phyloP scores from a whole-genome alignment of 2,113 vertebrate genomes.

The Oreochromis niloticus region DNA sequence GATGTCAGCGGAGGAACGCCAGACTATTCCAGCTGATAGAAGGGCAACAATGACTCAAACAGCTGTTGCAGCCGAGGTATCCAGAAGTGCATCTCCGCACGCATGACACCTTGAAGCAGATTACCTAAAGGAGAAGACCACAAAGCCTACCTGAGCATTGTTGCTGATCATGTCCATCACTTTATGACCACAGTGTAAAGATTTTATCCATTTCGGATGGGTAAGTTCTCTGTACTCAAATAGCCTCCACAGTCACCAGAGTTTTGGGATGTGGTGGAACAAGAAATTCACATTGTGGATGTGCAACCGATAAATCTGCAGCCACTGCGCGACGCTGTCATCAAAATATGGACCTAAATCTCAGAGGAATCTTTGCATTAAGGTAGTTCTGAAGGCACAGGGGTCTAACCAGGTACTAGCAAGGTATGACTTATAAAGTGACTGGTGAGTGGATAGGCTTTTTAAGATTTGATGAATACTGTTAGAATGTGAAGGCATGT shows the following conservation, averaged over 20 bases:
- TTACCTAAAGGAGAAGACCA: neutral
- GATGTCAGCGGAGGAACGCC: neutral
- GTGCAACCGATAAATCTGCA: neutral
- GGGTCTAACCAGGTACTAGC: neutral
- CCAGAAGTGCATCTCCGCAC: neutral
- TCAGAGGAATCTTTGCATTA: neutral
- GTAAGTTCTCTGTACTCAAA: neutral
- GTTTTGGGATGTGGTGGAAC: neutral
- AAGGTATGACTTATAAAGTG: no score
- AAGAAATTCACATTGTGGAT: neutral
- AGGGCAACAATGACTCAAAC: neutral
- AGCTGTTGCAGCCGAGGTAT: neutral
- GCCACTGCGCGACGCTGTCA: neutral
- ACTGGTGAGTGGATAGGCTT: neutral
- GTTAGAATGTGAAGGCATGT: neutral
- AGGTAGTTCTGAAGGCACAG: neutral
- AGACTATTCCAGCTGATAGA: neutral
- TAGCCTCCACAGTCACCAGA: neutral
- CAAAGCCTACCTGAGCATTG: neutral
- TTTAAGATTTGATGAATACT: neutral
- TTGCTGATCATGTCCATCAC: neutral
- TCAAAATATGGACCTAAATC: neutral
- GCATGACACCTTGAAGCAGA: neutral
- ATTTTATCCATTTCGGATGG: neutral
- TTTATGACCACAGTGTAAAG: neutral